Evolutionary conservation across 1,140 invertebrate genomes (phyloP), one percentile per base, ranked within the genome.

Genomic region (Macrobrachium rosenbergii): DNA sequence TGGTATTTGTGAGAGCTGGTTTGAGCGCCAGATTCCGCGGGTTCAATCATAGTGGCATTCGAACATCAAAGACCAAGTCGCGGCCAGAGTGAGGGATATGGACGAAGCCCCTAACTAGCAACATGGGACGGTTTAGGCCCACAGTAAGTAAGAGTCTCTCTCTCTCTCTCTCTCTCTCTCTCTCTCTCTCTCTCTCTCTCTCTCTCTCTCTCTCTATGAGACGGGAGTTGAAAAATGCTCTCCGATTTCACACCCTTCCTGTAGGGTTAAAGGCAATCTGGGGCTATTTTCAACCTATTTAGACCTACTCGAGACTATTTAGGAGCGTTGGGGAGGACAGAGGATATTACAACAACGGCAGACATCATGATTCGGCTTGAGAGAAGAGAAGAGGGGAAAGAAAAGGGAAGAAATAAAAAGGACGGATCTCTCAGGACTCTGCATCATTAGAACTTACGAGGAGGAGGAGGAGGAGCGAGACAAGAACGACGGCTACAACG

Each of bases 211-310:
- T 37, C 28, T 37, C 28, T 37, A 1, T 37, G 1, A 37, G 28
- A 37, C 28, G 28, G 28, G 28, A 62, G 77, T 78, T 87, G 84
- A 87, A 87, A 87, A 80, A 87, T 87, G 84, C 69, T 64, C 84
- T 87, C 84, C 84, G 84, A 87, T 87, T 87, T 87, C 84, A 87
- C 84, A 87, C 84, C 84, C 84, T 87, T 87, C 84, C 69, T 87
- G 77, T 64, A 21, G 84, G 59, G 80, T 43, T 72, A 78, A 63
- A 72, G 76, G 78, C 67, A 78, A 87, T 87, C 81, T 59, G 64
- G 62, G 45, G 77, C 84, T 87, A 81, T 81, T 87, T 81, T 64
- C 77, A 72, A 78, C 77, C 73, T 80, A 73, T 87, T 87, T 80
- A 62, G 52, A 87, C 83, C 64, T 87, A 87, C 81, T 87, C 78